Evolutionary conservation across 2,113 vertebrate genomes (phyloP).

Genomic region (Dipodomys ordii): DNA sequence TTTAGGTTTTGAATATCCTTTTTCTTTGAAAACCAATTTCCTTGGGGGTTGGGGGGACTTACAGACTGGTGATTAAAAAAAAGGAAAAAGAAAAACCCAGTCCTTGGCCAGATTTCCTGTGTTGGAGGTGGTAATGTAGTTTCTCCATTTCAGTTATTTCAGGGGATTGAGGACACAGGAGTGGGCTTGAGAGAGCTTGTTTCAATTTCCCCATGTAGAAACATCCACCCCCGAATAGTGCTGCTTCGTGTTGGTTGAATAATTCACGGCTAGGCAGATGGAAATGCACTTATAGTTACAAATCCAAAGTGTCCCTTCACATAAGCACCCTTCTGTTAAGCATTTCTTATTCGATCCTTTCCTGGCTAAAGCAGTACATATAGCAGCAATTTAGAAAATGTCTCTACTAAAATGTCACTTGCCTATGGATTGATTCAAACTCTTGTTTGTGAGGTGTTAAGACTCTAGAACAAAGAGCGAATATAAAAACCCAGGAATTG

Average conservation of each 20-base stretch:
- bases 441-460: neutral
- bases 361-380: neutral
- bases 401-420: constrained; percentile 12
- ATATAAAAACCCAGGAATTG: neutral
- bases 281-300: constrained; percentile 58
- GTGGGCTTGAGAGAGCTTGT: constrained; percentile 34
- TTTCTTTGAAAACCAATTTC: constrained; percentile 55
- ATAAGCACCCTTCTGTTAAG: neutral
- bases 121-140: neutral
- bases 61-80: neutral
- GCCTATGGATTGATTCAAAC: constrained; percentile 31
- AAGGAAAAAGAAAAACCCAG: neutral
- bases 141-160: constrained; percentile 68
- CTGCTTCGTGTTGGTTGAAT: constrained; percentile 59
- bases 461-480: constrained; percentile 52
- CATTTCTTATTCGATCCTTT: constrained; percentile 25
- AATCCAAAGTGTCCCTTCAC: neutral
- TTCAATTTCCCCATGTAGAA: constrained; percentile 66
- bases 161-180: constrained; percentile 41
- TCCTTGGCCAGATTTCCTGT: constrained; percentile 55
- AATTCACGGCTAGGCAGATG: constrained; percentile 74
- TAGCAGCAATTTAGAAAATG: constrained; percentile 32
- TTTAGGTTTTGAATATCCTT: neutral
- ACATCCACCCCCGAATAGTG: constrained; percentile 26
- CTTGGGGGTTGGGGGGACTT: constrained; percentile 57